These are phyloP conservation scores for Abrostola triplasia DNA, from an alignment of 2,888 invertebrate species.

Conservation along the genomic window DNA sequence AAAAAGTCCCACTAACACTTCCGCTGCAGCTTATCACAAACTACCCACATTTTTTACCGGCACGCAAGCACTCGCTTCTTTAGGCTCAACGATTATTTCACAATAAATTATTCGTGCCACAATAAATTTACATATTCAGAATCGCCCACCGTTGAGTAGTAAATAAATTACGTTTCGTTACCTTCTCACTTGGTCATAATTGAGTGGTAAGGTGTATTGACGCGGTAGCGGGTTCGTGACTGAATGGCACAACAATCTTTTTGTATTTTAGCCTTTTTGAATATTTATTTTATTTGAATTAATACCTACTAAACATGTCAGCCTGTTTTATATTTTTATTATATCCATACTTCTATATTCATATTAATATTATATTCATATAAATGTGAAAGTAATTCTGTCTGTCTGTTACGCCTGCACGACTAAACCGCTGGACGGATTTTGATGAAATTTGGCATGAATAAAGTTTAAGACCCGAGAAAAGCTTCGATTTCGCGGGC, in stretches of 20 bases:
- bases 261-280: not conserved
- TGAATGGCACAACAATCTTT: slow-evolving; percentile 1
- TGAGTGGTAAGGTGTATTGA: slow-evolving; percentile 66
- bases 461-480: too few relatives aligned
- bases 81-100: slow-evolving; percentile 81
- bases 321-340: too few relatives aligned
- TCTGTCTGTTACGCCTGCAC: too few relatives aligned
- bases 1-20: not conserved
- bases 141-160: slow-evolving; percentile 79
- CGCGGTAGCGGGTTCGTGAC: slow-evolving; percentile 41
- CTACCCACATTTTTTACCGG: slow-evolving; percentile 42
- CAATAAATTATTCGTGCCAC: slow-evolving; percentile 80
- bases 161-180: slow-evolving; percentile 84
- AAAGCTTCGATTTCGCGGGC: too few relatives aligned
- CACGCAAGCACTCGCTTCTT: slow-evolving; percentile 81
- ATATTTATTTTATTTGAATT: slow-evolving; percentile 1
- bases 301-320: not conserved
- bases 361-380: too few relatives aligned
- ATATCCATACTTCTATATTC: too few relatives aligned
- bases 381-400: too few relatives aligned
- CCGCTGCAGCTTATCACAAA: slow-evolving; percentile 27
- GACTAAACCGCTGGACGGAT: too few relatives aligned
- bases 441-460: too few relatives aligned
- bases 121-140: slow-evolving; percentile 81
- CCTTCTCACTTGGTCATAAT: slow-evolving; percentile 80